phyloP scores from a whole-genome alignment of 1,140 invertebrate species.

The Calephelis nemesis region DNA sequence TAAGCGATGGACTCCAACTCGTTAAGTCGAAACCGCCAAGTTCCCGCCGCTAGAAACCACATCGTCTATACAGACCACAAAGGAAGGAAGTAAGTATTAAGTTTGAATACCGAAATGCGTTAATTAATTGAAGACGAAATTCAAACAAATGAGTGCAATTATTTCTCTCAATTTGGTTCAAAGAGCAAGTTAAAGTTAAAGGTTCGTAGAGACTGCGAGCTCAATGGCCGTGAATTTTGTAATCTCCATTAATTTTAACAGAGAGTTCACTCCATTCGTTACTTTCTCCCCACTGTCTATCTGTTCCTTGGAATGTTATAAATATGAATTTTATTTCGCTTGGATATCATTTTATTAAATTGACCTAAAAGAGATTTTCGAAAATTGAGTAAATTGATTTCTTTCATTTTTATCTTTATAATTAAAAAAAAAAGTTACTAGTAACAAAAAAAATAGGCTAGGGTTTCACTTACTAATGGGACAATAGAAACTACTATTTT shows the following conservation, averaged over 20 bases:
- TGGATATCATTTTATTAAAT: neutral
- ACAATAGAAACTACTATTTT: too few relatives aligned
- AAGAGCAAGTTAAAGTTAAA: constrained; percentile 72
- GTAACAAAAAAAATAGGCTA: too few relatives aligned
- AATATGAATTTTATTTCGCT: neutral
- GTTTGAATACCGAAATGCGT: constrained; percentile 37
- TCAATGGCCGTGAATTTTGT: constrained; percentile 76
- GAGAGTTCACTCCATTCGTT: constrained; percentile 57
- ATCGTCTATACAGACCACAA: constrained; percentile 78
- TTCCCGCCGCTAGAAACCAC: constrained; percentile 66
- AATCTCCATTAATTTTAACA: constrained; percentile 75
- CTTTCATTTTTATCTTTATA: too few relatives aligned
- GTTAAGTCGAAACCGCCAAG: constrained; percentile 50
- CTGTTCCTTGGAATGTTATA: constrained; percentile 16
- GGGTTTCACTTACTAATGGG: too few relatives aligned
- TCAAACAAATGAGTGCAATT: constrained; percentile 74
- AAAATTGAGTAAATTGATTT: too few relatives aligned
- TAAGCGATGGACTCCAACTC: constrained; percentile 58
- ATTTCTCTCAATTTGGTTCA: constrained; percentile 77
- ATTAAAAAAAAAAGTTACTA: too few relatives aligned
- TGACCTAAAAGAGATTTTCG: neutral
- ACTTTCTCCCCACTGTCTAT: constrained; percentile 42
- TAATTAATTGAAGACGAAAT: constrained; percentile 53
- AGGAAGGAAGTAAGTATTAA: constrained; percentile 73
- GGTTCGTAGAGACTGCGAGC: constrained; percentile 65